Percentiles rank a stretch among this genome's conserved stretches.
Conservation (phyloP, 1,140 invertebrate species). For the Druon quercuslanigerum region DNA sequence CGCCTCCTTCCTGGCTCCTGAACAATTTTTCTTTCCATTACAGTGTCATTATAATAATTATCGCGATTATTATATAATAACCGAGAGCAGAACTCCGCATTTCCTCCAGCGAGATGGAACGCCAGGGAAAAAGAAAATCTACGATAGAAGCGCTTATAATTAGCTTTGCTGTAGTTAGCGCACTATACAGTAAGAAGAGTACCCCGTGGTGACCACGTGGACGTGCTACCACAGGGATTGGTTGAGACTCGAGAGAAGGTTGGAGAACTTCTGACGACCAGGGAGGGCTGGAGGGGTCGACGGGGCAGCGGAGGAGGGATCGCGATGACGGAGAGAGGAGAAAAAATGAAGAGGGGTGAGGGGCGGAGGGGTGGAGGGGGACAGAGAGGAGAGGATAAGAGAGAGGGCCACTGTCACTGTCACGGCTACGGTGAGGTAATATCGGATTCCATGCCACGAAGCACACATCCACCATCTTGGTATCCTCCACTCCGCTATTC, state of each 20-base stretch:
- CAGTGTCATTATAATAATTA: no score
- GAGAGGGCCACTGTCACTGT: slow-evolving; percentile 46
- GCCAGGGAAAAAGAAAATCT: slow-evolving; percentile 22
- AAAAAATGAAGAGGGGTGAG: neutral
- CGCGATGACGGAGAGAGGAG: neutral
- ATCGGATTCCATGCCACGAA: slow-evolving; percentile 62
- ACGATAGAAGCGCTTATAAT: slow-evolving; percentile 18
- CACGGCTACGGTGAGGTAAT: slow-evolving; percentile 63
- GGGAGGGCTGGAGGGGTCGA: neutral
- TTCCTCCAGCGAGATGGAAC: slow-evolving; percentile 26
- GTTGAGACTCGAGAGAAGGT: slow-evolving; percentile 16
- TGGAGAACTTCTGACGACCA: neutral
- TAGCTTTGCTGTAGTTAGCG: slow-evolving; percentile 2
- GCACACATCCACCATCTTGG: slow-evolving; percentile 52
- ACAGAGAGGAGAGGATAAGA: slow-evolving; percentile 37
- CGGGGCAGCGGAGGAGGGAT: neutral
- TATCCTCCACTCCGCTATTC: slow-evolving; percentile 11
- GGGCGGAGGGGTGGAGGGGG: neutral
- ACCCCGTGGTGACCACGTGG: neutral
- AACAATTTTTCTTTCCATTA: no score
- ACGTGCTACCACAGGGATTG: slow-evolving; percentile 36
- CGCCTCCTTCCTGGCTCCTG: no score
- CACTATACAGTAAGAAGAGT: slow-evolving; percentile 7
- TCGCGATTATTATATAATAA: slow-evolving; percentile 14
- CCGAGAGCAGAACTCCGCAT: slow-evolving; percentile 5